phyloP scores from a whole-genome alignment of 2,113 vertebrate species.

The Eublepharis macularius region DNA sequence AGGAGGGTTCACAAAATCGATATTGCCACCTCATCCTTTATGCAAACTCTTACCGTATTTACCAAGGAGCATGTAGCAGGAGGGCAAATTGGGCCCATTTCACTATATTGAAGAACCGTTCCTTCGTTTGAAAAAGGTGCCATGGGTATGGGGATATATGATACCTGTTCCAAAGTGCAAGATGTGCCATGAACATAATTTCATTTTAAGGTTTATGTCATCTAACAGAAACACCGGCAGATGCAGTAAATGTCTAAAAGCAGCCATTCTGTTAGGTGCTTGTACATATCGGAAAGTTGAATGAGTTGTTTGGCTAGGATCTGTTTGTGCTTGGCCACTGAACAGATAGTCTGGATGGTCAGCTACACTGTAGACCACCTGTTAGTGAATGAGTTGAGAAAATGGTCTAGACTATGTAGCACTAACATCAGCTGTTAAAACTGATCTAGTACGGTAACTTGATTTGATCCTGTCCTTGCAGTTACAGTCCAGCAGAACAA shows the following conservation, averaged over 20 bases:
- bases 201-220: not conserved
- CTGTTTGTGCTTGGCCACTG: not conserved
- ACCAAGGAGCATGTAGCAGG: too few relatives aligned
- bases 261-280: too few relatives aligned
- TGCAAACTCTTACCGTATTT: too few relatives aligned
- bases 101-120: not conserved
- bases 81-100: not conserved
- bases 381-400: not conserved
- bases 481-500: not conserved
- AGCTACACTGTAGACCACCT: not conserved
- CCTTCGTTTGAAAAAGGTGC: not conserved
- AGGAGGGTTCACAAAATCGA: too few relatives aligned
- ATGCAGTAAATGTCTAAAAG: not conserved
- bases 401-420: not conserved
- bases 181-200: too few relatives aligned
- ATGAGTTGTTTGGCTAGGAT: not conserved
- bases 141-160: not conserved
- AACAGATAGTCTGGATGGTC: not conserved
- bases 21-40: too few relatives aligned
- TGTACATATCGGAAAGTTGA: not conserved
- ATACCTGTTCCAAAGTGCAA: not conserved
- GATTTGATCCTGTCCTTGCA: not conserved
- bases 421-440: not conserved
- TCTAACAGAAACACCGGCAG: not conserved
- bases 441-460: not conserved